Conservation (phyloP, 2,113 vertebrate genomes). For the Pagrus major region DNA sequence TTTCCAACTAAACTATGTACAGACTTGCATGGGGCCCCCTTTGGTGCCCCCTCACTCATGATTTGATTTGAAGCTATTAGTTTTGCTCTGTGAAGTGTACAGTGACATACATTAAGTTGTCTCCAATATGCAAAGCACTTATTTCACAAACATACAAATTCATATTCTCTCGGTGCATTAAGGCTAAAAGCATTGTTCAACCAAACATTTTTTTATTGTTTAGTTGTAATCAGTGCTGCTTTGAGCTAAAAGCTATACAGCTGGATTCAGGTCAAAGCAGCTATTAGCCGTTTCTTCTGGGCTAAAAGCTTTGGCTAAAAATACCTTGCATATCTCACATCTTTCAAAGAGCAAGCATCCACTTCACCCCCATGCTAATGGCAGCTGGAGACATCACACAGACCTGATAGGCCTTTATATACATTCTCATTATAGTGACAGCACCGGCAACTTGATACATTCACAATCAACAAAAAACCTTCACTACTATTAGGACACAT, state of each 20-base stretch:
- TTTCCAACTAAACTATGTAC: constrained; percentile 36
- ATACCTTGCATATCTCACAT: constrained; percentile 80
- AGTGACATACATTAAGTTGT: constrained; percentile 2
- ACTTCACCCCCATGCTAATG: constrained; percentile 75
- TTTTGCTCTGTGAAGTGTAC: constrained; percentile 38
- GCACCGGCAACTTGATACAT: constrained; percentile 54
- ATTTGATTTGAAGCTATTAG: constrained; percentile 59
- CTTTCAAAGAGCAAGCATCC: constrained; percentile 71
- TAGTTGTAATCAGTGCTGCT: neutral
- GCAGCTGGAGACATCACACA: constrained; percentile 67
- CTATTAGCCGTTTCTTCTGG: constrained; percentile 51
- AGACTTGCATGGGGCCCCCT: constrained; percentile 14
- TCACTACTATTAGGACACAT: constrained; percentile 57
- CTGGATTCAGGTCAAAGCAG: constrained; percentile 49
- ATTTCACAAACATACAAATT: constrained; percentile 8
- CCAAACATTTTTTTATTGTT: neutral
- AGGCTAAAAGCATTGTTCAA: neutral
- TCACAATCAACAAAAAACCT: constrained; percentile 66
- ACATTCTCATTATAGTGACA: constrained; percentile 67
- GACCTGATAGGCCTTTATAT: constrained; percentile 69
- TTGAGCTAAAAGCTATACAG: constrained; percentile 4
- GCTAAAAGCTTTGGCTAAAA: constrained; percentile 76
- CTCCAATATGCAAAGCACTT: constrained; percentile 3
- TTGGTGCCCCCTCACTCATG: constrained; percentile 18
- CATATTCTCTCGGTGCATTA: neutral